Conservation (phyloP, 2,888 invertebrate species). For the Ectobius pallidus region DNA sequence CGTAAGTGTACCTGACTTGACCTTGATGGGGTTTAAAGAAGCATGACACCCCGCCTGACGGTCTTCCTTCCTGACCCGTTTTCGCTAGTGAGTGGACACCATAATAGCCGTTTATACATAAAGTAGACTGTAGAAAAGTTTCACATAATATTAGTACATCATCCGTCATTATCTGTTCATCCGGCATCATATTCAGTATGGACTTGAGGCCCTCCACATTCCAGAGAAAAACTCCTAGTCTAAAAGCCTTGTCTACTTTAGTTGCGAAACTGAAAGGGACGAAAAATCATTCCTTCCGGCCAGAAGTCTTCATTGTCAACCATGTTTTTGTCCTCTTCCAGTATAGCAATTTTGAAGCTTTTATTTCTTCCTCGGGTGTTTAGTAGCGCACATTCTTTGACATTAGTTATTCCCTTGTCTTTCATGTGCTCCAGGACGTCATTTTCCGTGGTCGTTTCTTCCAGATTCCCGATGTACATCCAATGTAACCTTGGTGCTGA, state of each 20-base stretch:
- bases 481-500: background rate
- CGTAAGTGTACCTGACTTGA: too few relatives aligned
- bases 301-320: background rate
- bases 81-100: background rate
- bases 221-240: background rate
- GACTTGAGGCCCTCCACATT: background rate
- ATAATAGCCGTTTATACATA: background rate
- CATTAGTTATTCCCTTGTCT: background rate
- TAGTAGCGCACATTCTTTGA: background rate
- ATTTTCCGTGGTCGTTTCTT: background rate
- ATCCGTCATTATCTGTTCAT: background rate
- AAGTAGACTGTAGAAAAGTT: background rate
- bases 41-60: slow-evolving; percentile 6
- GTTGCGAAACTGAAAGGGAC: too few relatives aligned
- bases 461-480: background rate
- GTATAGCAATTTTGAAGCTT: background rate
- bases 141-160: too few relatives aligned
- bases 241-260: background rate
- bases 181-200: background rate
- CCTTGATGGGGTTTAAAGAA: background rate
- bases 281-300: background rate
- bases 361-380: background rate
- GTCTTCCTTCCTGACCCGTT: background rate
- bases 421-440: background rate
- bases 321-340: background rate